phyloP scores from a whole-genome alignment of 2,113 vertebrate genomes.

The Gymnarchus niloticus region DNA sequence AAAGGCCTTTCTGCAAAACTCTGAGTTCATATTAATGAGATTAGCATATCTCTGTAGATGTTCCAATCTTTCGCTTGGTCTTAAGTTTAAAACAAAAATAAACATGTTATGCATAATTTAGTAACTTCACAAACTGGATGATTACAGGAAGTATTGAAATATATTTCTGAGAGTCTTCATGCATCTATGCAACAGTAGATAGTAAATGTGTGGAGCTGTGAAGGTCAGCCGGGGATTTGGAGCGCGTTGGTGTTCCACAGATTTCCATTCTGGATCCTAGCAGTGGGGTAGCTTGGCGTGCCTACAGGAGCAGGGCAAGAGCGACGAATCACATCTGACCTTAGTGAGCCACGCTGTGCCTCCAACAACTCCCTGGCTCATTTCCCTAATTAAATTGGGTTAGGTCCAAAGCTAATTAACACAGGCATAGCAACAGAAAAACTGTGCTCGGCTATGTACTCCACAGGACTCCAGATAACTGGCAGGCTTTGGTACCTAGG shows the following conservation, averaged over 20 bases:
- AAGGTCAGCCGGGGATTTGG: too few species aligned
- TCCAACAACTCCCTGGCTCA: neutral
- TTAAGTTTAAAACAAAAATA: neutral
- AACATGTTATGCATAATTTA: neutral
- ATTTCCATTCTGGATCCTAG: neutral
- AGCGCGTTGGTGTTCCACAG: neutral
- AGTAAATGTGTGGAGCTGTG: neutral
- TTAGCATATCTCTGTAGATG: neutral
- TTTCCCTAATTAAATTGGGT: slow-evolving; percentile 40
- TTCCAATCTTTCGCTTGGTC: neutral
- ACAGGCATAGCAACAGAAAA: slow-evolving; percentile 18
- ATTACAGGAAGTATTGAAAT: neutral
- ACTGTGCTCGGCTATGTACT: neutral
- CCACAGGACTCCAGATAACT: slow-evolving; percentile 26
- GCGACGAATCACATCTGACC: neutral
- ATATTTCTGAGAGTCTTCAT: neutral
- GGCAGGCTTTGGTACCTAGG: slow-evolving; percentile 25
- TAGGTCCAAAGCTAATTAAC: slow-evolving; percentile 39
- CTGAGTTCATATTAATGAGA: neutral
- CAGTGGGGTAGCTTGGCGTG: neutral
- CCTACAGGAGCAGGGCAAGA: neutral
- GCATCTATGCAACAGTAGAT: neutral
- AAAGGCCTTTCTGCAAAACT: neutral
- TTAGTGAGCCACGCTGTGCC: neutral
- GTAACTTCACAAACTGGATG: neutral